A percentile compares a stretch with the other conserved stretches of the same genome.
phyloP scores from a whole-genome alignment of 2,888 invertebrate genomes.

The Hyalella azteca region DNA sequence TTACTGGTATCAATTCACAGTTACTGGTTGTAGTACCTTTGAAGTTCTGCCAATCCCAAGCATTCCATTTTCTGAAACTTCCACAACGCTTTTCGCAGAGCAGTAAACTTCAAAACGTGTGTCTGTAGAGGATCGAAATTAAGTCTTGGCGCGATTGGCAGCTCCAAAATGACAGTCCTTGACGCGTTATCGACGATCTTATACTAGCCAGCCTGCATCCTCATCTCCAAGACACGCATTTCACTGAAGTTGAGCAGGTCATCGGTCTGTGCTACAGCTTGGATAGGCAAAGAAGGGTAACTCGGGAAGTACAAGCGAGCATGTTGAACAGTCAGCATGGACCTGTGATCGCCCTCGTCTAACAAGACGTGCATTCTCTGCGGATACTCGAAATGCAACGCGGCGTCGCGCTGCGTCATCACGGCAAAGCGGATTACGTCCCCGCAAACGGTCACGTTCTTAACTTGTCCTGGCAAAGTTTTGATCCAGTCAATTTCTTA shows the following conservation, averaged over 20 bases:
- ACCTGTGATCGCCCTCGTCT: conserved; percentile 7
- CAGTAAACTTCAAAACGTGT: not conserved
- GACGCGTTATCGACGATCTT: not conserved
- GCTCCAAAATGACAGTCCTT: not conserved
- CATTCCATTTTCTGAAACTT: conserved; percentile 8
- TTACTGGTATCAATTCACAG: no score
- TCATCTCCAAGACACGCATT: not conserved
- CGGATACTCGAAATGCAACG: not conserved
- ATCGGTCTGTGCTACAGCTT: conserved; percentile 8
- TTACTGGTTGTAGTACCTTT: no score
- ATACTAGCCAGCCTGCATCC: not conserved
- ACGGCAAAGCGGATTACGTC: conserved; percentile 6
- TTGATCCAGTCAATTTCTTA: conserved; percentile 8
- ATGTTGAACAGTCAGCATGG: not conserved
- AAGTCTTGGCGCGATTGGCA: not conserved
- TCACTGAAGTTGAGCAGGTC: conserved; percentile 25
- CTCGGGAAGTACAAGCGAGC: conserved; percentile 8
- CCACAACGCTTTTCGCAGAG: not conserved
- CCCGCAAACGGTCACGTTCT: conserved; percentile 1
- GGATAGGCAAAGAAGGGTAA: conserved; percentile 8
- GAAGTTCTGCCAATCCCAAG: not conserved
- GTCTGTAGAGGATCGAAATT: not conserved
- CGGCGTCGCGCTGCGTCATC: conserved; percentile 15
- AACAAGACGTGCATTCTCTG: not conserved
- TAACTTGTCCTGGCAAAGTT: not conserved